These are phyloP conservation scores for Eupithecia tripunctaria DNA, from an alignment of 2,888 invertebrate species.

Conservation along the genomic window DNA sequence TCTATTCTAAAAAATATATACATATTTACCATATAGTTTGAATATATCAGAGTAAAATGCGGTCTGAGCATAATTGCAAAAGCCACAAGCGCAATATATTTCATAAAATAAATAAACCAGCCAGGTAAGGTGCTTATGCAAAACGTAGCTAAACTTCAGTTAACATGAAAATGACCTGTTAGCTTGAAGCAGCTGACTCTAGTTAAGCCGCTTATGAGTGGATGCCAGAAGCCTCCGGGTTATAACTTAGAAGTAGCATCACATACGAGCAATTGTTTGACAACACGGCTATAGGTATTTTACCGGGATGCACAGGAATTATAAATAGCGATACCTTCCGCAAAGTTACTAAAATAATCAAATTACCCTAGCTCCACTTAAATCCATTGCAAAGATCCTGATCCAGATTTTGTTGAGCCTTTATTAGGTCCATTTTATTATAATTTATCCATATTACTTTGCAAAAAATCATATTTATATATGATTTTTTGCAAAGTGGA, in stretches of 20 bases:
- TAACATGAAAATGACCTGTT: slow-evolving; percentile 30
- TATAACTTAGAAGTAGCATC: slow-evolving; percentile 18
- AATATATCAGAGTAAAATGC: background rate
- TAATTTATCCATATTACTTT: too few relatives aligned
- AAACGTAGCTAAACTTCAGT: slow-evolving; percentile 14
- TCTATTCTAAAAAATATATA: too few relatives aligned
- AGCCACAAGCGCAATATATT: background rate
- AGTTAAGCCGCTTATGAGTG: slow-evolving; percentile 34
- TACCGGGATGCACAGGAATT: background rate
- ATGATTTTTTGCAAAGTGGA: too few relatives aligned
- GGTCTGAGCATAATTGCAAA: background rate
- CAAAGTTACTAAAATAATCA: background rate
- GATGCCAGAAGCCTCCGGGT: slow-evolving; percentile 25
- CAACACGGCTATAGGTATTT: background rate
- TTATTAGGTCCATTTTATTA: too few relatives aligned
- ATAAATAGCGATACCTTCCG: background rate
- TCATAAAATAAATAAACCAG: slow-evolving; percentile 4
- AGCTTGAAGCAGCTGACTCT: slow-evolving; percentile 26
- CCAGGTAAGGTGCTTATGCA: slow-evolving; percentile 8
- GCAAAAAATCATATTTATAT: too few relatives aligned
- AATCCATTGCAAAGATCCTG: too few relatives aligned
- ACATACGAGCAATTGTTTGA: slow-evolving; percentile 13
- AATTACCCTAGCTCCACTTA: too few relatives aligned
- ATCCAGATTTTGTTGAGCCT: too few relatives aligned
- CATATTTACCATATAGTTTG: too few relatives aligned